phyloP scores from a whole-genome alignment of 2,888 invertebrate species.

The Stenurella melanura region DNA sequence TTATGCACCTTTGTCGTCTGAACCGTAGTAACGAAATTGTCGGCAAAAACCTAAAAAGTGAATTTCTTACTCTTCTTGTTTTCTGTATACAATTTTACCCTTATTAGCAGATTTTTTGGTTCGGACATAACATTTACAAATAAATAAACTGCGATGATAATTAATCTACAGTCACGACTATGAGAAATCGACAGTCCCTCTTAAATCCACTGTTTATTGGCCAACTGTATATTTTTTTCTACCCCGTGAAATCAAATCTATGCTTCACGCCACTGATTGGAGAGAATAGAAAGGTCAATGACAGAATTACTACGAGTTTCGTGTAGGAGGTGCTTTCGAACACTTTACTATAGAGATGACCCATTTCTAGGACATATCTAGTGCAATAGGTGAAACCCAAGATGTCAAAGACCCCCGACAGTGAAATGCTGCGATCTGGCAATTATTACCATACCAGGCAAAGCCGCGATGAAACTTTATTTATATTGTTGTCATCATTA shows the following conservation, averaged over 20 bases:
- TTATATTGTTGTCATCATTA: conserved; percentile 25
- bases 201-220: too few relatives aligned
- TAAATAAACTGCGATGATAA: too few relatives aligned
- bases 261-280: conserved; percentile 31
- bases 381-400: conserved; percentile 66
- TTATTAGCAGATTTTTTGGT: too few relatives aligned
- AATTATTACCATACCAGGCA: conserved; percentile 43
- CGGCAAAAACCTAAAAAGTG: too few relatives aligned
- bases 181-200: too few relatives aligned
- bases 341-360: conserved; percentile 56
- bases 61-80: too few relatives aligned
- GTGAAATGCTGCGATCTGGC: conserved; percentile 61
- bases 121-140: too few relatives aligned
- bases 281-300: conserved; percentile 57
- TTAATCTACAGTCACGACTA: too few relatives aligned
- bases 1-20: too few relatives aligned
- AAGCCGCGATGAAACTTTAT: conserved; percentile 22
- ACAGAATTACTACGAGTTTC: conserved; percentile 51
- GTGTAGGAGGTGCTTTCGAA: conserved; percentile 60
- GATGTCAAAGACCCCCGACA: conserved; percentile 66
- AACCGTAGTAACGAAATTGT: too few relatives aligned
- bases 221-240: too few relatives aligned
- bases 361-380: conserved; percentile 62
- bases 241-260: not conserved
- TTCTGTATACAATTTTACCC: too few relatives aligned